These are phyloP conservation scores for Bursaphelenchus okinawaensis DNA, from an alignment of 2,888 invertebrate species.

Conservation along the genomic window DNA sequence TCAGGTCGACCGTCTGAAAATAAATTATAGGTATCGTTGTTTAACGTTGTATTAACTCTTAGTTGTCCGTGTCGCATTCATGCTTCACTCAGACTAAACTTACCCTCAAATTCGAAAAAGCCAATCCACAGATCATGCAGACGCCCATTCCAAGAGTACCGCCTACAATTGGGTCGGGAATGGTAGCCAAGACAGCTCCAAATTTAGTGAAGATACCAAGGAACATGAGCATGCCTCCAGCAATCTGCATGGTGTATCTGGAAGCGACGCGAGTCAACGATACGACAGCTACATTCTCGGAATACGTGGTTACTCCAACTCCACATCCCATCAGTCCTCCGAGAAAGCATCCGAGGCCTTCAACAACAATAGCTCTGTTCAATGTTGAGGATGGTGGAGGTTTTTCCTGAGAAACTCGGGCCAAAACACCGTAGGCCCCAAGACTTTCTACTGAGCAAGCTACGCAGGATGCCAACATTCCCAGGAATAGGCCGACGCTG, in stretches of 20 bases:
- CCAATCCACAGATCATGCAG: slow-evolving; percentile 50
- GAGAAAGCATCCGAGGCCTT: slow-evolving; percentile 42
- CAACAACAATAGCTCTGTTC: slow-evolving; percentile 46
- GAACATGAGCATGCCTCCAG: slow-evolving; percentile 39
- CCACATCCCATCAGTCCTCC: slow-evolving; percentile 41
- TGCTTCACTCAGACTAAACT: background rate
- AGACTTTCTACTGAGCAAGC: slow-evolving; percentile 45
- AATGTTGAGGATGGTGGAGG: slow-evolving; percentile 41
- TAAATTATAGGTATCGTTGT: too few species aligned
- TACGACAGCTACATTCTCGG: slow-evolving; percentile 47
- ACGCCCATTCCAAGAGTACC: slow-evolving; percentile 48
- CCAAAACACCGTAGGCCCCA: slow-evolving; percentile 37
- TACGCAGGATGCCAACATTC: slow-evolving; percentile 42
- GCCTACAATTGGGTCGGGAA: slow-evolving; percentile 50
- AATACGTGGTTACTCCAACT: slow-evolving; percentile 49
- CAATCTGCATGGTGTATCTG: slow-evolving; percentile 46
- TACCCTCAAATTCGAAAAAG: slow-evolving; percentile 43
- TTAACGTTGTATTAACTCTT: background rate
- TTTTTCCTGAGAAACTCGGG: slow-evolving; percentile 37
- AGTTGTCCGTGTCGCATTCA: background rate
- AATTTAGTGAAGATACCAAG: slow-evolving; percentile 43
- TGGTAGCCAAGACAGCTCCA: slow-evolving; percentile 46
- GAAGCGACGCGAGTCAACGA: slow-evolving; percentile 46
- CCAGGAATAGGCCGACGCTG: slow-evolving; percentile 39
- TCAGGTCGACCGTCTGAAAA: slow-evolving; percentile 26